Conservation (phyloP, 2,113 vertebrate species). For the Loxodonta africana region DNA sequence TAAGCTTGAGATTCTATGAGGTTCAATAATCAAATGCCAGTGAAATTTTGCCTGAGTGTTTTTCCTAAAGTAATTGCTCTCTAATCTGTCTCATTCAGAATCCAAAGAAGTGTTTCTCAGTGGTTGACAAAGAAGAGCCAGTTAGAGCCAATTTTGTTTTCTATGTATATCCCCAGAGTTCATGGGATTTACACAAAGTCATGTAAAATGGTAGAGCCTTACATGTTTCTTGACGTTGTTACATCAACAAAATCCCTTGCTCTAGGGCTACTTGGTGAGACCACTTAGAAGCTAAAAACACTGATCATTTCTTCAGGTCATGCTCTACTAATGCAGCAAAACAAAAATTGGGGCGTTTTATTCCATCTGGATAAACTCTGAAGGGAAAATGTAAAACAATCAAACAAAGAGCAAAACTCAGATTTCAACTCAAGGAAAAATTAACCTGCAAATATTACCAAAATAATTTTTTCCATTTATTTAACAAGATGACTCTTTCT, state of each 20-base stretch:
- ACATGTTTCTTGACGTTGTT: background rate
- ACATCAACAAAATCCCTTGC: background rate
- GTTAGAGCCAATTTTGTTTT: background rate
- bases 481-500: constrained; percentile 57
- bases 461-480: constrained; percentile 80
- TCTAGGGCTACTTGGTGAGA: background rate
- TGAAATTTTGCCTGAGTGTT: background rate
- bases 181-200: background rate
- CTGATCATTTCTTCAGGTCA: background rate
- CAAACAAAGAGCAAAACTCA: background rate
- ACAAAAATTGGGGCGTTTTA: background rate
- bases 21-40: background rate
- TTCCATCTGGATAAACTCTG: background rate
- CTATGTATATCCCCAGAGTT: background rate
- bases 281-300: background rate
- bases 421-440: constrained; percentile 39
- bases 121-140: background rate
- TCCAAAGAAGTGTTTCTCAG: constrained; percentile 2
- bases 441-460: constrained; percentile 46
- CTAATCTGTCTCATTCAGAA: background rate
- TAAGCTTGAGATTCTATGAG: background rate
- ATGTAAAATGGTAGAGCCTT: background rate
- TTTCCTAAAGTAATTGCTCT: background rate
- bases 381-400: background rate
- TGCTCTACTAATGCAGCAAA: background rate